A percentile compares a stretch with the other conserved stretches of the same genome.
These are phyloP conservation scores for Boulengerochromis microlepis DNA, from an alignment of 2,113 vertebrate genomes.

Conservation along the genomic window DNA sequence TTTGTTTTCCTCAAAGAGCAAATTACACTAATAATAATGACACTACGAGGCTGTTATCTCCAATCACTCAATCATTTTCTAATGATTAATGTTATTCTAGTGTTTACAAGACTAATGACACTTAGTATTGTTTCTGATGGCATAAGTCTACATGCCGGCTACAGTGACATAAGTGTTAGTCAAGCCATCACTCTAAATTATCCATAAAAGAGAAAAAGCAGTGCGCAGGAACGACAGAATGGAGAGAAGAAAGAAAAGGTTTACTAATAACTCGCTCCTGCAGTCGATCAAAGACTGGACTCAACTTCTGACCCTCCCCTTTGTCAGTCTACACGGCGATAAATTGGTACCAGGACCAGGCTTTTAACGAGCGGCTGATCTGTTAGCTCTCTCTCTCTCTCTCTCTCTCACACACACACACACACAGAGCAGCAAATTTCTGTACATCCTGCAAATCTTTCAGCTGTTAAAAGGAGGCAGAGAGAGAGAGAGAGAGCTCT, in stretches of 20 bases:
- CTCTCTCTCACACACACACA: neutral
- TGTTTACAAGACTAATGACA: neutral
- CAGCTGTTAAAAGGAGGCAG: neutral
- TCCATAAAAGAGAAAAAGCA: neutral
- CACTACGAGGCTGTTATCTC: neutral
- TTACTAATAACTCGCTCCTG: conserved; percentile 21
- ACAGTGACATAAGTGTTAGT: neutral
- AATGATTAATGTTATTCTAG: neutral
- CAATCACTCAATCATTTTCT: neutral
- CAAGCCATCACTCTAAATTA: neutral
- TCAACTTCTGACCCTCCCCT: neutral
- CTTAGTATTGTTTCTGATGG: neutral
- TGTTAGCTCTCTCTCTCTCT: neutral
- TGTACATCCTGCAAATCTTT: neutral
- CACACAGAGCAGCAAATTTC: neutral
- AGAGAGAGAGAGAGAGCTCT: neutral
- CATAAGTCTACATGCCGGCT: neutral
- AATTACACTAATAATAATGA: neutral
- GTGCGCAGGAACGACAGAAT: neutral
- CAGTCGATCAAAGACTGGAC: neutral
- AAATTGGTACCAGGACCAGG: neutral
- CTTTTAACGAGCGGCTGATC: neutral
- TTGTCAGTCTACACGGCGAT: neutral
- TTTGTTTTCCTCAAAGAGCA: neutral
- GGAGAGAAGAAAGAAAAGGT: neutral